Evolutionary conservation across 1,140 invertebrate genomes (phyloP), one percentile per base, ranked within the genome.

Genomic region (Glossosoma conforme): DNA sequence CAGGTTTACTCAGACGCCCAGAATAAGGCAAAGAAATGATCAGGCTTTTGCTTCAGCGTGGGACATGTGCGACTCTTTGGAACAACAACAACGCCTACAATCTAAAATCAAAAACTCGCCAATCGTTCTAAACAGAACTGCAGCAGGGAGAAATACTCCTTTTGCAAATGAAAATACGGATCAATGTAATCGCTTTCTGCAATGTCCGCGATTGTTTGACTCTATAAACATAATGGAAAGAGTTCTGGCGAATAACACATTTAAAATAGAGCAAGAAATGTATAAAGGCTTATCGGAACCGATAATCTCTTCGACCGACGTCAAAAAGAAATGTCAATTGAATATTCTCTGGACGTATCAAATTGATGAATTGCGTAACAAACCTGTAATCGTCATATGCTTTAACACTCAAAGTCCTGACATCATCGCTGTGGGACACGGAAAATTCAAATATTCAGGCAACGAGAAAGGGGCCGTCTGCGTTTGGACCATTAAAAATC

Each of bases 401-500:
- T 86, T 82, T 67, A 87, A 84, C 68, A 76, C 76, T 1, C 62
- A 59, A 13, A 85, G 86, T 54, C 54, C 67, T 2, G 80, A 82
- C 52, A 70, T 89, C 1, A 56, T 87, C 11, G 86, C 85, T 0
- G 82, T 84, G 1, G 83, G 76, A 11, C 84, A 88, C 54, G 85
- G 82, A 1, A 77, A 82, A 48, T 82, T 74, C 52, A 72, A 72
- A 37, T 79, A 72, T 58, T 65, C 68, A 3, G 74, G 78, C 22
- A 55, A 54, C 2, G 65, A 53, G 6, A 66, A 69, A 37, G 88
- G 89, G 1, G 59, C 85, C n/a, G 72, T 93, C 1, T 77, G 85
- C 36, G 74, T 92, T 52, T 94, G 87, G 86, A 84, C 79, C 54
- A 82, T 91, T 0, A 94, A 94, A 72, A 93, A 93, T 68, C 90